phyloP scores from a whole-genome alignment of 2,797 vertebrate species.

The Tachyglossus aculeatus region DNA sequence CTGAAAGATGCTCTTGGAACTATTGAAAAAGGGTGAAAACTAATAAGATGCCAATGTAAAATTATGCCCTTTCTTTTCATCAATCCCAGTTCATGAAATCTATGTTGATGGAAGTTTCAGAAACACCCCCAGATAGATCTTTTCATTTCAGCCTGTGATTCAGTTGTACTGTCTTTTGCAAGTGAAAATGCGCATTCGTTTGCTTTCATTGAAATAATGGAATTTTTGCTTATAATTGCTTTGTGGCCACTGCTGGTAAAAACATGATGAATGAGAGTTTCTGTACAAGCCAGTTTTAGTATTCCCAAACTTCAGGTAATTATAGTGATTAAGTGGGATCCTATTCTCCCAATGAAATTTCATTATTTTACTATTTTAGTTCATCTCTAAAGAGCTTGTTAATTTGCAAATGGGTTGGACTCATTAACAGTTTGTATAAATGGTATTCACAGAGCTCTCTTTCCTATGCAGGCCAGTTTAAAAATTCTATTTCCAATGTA shows the following conservation, averaged over 20 bases:
- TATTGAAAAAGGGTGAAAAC: not conserved
- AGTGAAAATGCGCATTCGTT: not conserved
- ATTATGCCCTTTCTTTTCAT: conserved; percentile 1
- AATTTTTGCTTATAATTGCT: not conserved
- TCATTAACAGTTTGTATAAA: not conserved
- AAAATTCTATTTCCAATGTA: not conserved
- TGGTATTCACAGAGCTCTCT: not conserved
- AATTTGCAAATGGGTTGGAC: not conserved
- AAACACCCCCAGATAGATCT: not conserved
- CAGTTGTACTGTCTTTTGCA: not conserved
- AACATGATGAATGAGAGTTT: not conserved
- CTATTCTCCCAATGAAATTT: not conserved
- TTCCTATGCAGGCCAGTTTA: not conserved
- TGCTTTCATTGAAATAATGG: not conserved
- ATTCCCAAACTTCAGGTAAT: not conserved
- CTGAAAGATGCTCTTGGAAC: not conserved
- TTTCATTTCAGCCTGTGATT: not conserved
- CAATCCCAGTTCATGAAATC: not conserved
- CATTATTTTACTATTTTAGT: not conserved
- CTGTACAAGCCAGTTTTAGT: not conserved
- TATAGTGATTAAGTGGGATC: not conserved
- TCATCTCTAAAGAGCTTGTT: not conserved
- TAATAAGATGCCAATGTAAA: not conserved
- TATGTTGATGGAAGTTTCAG: not conserved
- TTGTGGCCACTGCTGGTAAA: not conserved